These are phyloP conservation scores for Steromphala cineraria DNA, from an alignment of 2,888 invertebrate genomes.

Conservation along the genomic window DNA sequence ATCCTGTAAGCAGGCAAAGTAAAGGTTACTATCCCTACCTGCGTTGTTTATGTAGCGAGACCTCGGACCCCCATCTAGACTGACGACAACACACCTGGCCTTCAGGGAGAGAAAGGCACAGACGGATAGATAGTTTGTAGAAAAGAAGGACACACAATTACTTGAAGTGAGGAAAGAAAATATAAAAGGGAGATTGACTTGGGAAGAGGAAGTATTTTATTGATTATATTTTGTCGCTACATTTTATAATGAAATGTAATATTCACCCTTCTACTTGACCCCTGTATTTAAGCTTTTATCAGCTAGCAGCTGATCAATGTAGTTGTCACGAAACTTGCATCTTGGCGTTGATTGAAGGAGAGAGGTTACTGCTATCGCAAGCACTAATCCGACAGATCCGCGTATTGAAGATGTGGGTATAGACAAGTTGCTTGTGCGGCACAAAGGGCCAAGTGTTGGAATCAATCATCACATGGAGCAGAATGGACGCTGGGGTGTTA, in stretches of 20 bases:
- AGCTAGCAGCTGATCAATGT: neutral
- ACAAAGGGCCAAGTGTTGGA: neutral
- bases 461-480: slow-evolving; percentile 14
- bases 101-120: neutral
- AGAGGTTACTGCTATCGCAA: neutral
- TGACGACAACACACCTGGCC: neutral
- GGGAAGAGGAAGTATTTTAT: too few species aligned
- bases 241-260: too few species aligned
- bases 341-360: neutral
- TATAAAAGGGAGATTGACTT: too few species aligned
- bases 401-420: neutral
- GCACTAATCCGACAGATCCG: neutral
- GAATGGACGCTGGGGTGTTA: slow-evolving; percentile 11
- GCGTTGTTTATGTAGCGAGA: neutral
- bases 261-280: too few species aligned
- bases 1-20: slow-evolving; percentile 11
- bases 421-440: neutral
- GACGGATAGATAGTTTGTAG: too few species aligned
- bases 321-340: slow-evolving; percentile 1
- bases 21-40: slow-evolving; percentile 15
- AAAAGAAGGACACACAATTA: too few species aligned
- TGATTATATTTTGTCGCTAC: too few species aligned
- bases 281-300: neutral
- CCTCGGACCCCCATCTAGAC: neutral
- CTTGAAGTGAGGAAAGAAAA: too few species aligned